Evolutionary conservation across 37 sponge, comb jelly and placozoan genomes (phyloP), one percentile per base, ranked within the genome.

Genomic region (Crambe crambe): DNA sequence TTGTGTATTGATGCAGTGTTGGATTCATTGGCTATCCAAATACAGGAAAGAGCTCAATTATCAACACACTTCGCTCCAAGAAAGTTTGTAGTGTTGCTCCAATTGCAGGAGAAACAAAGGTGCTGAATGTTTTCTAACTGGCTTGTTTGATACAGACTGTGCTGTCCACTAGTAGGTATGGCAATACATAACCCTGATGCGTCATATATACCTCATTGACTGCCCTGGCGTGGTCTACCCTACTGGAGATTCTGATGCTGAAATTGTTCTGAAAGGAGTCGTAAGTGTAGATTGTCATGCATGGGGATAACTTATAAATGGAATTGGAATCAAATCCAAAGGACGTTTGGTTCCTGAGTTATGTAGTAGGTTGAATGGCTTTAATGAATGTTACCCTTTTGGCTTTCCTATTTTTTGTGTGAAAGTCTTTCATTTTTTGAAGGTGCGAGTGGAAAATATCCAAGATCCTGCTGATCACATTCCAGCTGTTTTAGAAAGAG

Each of bases 1-100:
- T n/a, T n/a, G n/a, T n/a, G n/a, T n/a, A n/a, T n/a, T n/a, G n/a
- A n/a, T 79, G 39, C 75, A 99, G 99, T 86, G 95, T 99, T 73
- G 99, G 99, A 6, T 99, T 99, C 68, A 94, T 99, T 80, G 99
- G 99, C 18, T 99, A 99, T 68, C 99, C 97, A 22, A 99, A 99
- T 58, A 93, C 92, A 1, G 99, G 99, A 39, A 99, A 99, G 83
- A 99, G 99, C 58, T 96, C 99, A 17, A 80, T 99, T 39, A 99
- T 99, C 36, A 99, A 99, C 73, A 94, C 99, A 10, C 91, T 99
- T 1, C 47, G 93, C 37, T 74, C 80, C 35, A 95, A 96, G 79
- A 93, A 96, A 81, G 99, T 99, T 17, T 99, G 99, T 79, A 94
- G 67, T 65, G 99, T 99, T 17, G 99, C 99, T 0, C 97, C 99